Evolutionary conservation across 2,113 vertebrate species (phyloP).

Genomic region (Prunella fulvescens): DNA sequence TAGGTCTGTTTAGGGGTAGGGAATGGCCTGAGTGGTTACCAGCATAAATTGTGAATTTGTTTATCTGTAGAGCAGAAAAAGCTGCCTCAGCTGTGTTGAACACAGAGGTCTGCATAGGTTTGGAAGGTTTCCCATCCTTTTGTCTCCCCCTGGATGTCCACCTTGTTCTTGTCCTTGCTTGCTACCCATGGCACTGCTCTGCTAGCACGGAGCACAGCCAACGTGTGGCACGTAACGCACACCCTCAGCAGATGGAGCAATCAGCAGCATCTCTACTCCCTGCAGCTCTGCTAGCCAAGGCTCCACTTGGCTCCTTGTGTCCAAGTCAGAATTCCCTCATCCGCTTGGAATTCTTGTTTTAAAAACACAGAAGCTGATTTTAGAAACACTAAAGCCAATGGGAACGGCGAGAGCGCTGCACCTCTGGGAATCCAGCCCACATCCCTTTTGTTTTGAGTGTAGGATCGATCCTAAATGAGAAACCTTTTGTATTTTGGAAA

Average conservation of each 20-base stretch:
- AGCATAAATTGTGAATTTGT: background rate
- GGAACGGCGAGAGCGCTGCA: background rate
- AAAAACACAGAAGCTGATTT: constrained; percentile 59
- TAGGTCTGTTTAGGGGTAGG: rapidly evolving
- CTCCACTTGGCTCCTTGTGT: background rate
- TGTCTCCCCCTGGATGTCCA: rapidly evolving
- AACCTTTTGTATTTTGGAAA: constrained; percentile 46
- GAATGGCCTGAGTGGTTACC: background rate
- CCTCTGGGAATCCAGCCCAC: constrained; percentile 50
- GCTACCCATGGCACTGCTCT: background rate
- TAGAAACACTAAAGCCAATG: background rate
- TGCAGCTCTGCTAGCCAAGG: background rate
- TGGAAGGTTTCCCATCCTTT: background rate
- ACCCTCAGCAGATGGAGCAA: background rate
- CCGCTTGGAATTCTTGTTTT: constrained; percentile 26
- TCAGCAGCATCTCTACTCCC: background rate
- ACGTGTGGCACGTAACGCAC: background rate
- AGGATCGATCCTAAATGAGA: constrained; percentile 29
- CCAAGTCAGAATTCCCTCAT: constrained; percentile 24
- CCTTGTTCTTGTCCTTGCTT: background rate
- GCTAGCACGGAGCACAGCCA: background rate
- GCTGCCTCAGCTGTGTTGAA: background rate
- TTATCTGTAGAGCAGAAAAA: background rate
- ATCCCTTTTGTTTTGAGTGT: constrained; percentile 46
- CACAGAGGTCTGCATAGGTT: background rate